A percentile compares a stretch with the other conserved stretches of the same genome.
Conservation (phyloP, 2,888 invertebrate species). For the Perizoma flavofasciatum region DNA sequence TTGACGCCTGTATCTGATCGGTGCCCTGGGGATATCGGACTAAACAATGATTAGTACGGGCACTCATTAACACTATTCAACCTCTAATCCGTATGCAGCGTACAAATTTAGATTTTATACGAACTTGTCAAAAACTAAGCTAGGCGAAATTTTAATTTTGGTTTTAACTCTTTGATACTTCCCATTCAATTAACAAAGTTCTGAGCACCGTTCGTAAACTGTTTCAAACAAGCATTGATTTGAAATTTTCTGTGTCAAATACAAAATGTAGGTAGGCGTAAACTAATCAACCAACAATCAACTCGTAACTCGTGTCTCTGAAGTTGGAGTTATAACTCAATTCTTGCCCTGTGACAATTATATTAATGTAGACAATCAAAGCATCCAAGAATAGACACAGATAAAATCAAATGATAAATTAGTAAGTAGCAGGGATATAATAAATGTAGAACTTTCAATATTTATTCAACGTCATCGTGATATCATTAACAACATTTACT, state of each 20-base stretch:
- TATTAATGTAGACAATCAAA: not conserved
- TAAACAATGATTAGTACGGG: constrained; percentile 8
- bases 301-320: constrained; percentile 40
- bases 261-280: constrained; percentile 36
- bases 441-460: too few species aligned
- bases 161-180: not conserved
- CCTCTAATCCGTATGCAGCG: not conserved
- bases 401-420: not conserved
- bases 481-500: too few species aligned
- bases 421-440: too few species aligned
- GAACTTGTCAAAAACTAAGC: too few species aligned
- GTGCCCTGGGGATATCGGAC: constrained; percentile 10
- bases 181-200: constrained; percentile 14
- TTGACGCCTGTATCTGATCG: constrained; percentile 48
- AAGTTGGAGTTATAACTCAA: constrained; percentile 42
- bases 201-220: constrained; percentile 4
- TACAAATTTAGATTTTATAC: too few species aligned
- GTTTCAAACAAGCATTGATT: constrained; percentile 38
- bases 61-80: not conserved
- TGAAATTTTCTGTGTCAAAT: constrained; percentile 44
- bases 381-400: not conserved
- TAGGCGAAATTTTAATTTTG: not conserved
- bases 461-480: too few species aligned
- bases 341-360: constrained; percentile 17
- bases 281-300: constrained; percentile 51